phyloP scores from a whole-genome alignment of 2,888 invertebrate genomes.

The Eudemis profundana region DNA sequence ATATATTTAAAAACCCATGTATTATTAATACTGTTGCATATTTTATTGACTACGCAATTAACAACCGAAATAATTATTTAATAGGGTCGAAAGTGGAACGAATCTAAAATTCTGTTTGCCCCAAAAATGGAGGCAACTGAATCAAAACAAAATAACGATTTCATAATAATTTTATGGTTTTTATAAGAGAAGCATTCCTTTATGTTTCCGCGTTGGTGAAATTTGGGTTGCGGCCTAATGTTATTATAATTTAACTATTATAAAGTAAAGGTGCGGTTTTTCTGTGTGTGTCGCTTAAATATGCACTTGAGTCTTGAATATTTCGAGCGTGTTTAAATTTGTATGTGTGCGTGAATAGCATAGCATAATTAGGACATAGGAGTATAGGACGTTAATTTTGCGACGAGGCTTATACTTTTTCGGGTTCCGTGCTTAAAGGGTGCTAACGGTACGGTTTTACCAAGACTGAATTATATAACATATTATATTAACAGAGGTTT shows the following conservation, averaged over 20 bases:
- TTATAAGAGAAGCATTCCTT: slow-evolving; percentile 19
- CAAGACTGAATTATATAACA: no score
- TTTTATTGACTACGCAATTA: not conserved
- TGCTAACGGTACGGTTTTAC: no score
- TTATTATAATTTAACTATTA: slow-evolving; percentile 23
- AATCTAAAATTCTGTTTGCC: slow-evolving; percentile 20
- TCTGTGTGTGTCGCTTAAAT: not conserved
- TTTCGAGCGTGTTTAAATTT: not conserved
- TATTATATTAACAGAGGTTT: no score
- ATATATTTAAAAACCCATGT: no score
- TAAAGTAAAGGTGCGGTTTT: not conserved
- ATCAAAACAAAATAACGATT: slow-evolving; percentile 36
- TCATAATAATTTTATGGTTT: slow-evolving; percentile 36
- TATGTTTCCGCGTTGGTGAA: slow-evolving; percentile 30
- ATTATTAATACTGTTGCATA: not conserved
- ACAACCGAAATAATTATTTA: not conserved
- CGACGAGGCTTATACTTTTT: no score
- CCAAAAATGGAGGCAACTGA: slow-evolving; percentile 29
- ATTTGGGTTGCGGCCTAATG: slow-evolving; percentile 30
- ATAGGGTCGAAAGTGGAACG: slow-evolving; percentile 33
- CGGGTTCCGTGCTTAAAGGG: no score
- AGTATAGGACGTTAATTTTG: no score
- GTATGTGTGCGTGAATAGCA: not conserved
- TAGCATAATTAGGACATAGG: no score
- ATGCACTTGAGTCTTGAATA: no score